Conservation (phyloP, 2,888 invertebrate species). For the Corythucha ciliata region DNA sequence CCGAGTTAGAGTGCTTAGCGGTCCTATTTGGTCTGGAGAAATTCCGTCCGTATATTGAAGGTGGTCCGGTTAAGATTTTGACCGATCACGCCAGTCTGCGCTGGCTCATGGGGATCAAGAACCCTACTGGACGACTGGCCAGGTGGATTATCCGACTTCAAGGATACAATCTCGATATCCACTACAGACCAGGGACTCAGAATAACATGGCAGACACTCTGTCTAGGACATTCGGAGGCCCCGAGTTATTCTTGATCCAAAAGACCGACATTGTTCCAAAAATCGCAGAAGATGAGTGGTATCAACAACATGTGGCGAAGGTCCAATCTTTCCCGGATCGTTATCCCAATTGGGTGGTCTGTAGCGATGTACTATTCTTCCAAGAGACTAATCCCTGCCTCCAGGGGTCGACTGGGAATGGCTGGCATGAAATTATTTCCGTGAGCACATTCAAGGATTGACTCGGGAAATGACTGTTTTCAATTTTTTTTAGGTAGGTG, state of each 20-base stretch:
- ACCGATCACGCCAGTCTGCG: conserved; percentile 11
- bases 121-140: conserved; percentile 10
- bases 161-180: neutral
- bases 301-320: conserved; percentile 14
- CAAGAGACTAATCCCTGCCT: no score
- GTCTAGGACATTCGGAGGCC: neutral
- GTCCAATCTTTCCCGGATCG: conserved; percentile 16
- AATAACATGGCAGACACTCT: conserved; percentile 17
- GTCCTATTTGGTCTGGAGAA: conserved; percentile 15
- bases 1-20: conserved; percentile 13
- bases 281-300: conserved; percentile 23
- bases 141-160: conserved; percentile 14
- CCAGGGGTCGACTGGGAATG: no score
- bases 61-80: conserved; percentile 8
- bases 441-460: no score
- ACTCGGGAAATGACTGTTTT: no score
- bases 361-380: neutral
- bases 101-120: conserved; percentile 7
- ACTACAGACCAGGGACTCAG: conserved; percentile 14
- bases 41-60: conserved; percentile 13
- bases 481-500: no score
- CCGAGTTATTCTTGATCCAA: neutral
- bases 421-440: no score
- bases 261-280: neutral
- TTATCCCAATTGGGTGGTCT: conserved; percentile 19